A percentile compares a stretch with the other conserved stretches of the same genome.
phyloP scores from a whole-genome alignment of 2,888 invertebrate species.

The Helicoverpa assulta region DNA sequence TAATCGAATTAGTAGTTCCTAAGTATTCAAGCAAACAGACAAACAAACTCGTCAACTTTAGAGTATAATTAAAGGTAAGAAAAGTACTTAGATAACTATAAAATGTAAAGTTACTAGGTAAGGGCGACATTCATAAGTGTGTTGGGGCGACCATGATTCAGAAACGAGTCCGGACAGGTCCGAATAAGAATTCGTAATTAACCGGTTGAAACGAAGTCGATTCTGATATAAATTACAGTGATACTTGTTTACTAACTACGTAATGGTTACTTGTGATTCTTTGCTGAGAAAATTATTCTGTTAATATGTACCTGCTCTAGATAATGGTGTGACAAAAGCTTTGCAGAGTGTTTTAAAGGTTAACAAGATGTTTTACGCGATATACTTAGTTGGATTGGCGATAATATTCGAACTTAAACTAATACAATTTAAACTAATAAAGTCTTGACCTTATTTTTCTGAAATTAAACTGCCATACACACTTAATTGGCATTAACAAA shows the following conservation, averaged over 20 bases:
- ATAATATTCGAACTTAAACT: neutral
- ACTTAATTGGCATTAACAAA: too few species aligned
- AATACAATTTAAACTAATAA: too few species aligned
- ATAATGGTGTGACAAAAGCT: constrained; percentile 3
- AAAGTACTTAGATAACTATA: constrained; percentile 66
- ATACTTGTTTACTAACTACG: constrained; percentile 40
- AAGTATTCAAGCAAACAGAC: too few species aligned
- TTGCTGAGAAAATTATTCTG: constrained; percentile 25
- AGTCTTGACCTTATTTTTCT: too few species aligned
- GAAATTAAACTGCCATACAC: too few species aligned
- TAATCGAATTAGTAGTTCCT: too few species aligned
- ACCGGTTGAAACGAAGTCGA: constrained; percentile 32
- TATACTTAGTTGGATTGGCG: neutral
- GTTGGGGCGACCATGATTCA: constrained; percentile 60
- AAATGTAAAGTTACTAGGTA: constrained; percentile 63
- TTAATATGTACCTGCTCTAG: constrained; percentile 7
- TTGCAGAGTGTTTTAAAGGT: neutral
- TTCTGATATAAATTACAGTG: constrained; percentile 46
- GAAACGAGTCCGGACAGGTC: constrained; percentile 37
- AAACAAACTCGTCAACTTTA: too few species aligned
- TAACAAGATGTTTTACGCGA: neutral
- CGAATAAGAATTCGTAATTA: constrained; percentile 47
- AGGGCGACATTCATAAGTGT: constrained; percentile 68
- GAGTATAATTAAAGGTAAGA: constrained; percentile 20
- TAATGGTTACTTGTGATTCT: constrained; percentile 40